Evolutionary conservation across 2,797 vertebrate species (phyloP).

Genomic region (Pantherophis vulpinus): DNA sequence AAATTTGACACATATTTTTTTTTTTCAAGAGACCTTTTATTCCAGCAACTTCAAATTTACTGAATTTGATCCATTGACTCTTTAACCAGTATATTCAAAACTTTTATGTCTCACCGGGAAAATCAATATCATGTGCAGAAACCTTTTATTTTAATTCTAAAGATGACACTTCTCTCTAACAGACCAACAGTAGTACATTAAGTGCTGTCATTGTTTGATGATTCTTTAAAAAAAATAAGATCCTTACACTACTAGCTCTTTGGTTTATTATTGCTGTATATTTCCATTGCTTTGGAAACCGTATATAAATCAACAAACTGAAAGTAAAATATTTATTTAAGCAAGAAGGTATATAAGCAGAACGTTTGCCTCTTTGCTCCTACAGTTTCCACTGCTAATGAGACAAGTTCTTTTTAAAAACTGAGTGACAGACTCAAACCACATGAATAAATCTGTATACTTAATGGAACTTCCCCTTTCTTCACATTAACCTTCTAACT

Average conservation of each 20-base stretch:
- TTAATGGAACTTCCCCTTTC: background rate
- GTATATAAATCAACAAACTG: background rate
- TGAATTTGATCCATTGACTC: slow-evolving; percentile 77
- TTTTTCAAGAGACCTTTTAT: slow-evolving; percentile 76
- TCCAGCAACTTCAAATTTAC: slow-evolving; percentile 73
- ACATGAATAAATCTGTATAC: background rate
- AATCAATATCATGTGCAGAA: slow-evolving; percentile 61
- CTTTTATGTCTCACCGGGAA: slow-evolving; percentile 67
- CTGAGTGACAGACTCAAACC: background rate
- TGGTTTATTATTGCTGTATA: background rate
- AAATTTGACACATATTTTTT: slow-evolving; percentile 80
- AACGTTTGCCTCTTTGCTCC: background rate
- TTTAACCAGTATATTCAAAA: slow-evolving; percentile 73
- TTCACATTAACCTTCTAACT: background rate
- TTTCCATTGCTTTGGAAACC: slow-evolving; percentile 1
- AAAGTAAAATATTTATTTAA: background rate
- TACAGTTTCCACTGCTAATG: background rate
- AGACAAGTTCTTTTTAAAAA: background rate
- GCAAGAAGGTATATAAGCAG: background rate
- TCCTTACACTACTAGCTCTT: background rate
- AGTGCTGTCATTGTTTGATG: background rate
- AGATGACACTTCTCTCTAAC: slow-evolving; percentile 44
- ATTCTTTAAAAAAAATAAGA: background rate
- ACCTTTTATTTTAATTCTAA: slow-evolving; percentile 55
- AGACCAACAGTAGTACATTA: slow-evolving; percentile 28